Evolutionary conservation across 1,140 invertebrate genomes (phyloP).

Genomic region (Drosophila erecta): DNA sequence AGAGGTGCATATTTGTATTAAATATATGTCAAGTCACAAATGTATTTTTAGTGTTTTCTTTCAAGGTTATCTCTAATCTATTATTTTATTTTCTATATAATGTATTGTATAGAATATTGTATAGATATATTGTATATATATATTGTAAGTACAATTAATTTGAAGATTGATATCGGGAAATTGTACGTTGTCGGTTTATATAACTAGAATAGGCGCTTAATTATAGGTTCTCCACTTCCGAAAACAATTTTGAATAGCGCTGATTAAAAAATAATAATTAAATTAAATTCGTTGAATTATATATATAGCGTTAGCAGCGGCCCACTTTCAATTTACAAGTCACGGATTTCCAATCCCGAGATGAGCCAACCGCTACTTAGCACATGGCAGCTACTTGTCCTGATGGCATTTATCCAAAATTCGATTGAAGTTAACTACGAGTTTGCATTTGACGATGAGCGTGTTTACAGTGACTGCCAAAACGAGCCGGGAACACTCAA

Average conservation of each 20-base stretch:
- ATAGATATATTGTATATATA: too few species aligned
- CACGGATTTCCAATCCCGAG: background rate
- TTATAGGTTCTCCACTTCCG: background rate
- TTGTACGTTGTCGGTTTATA: background rate
- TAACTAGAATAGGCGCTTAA: background rate
- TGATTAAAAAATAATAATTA: background rate
- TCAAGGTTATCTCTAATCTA: too few species aligned
- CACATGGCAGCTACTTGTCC: background rate
- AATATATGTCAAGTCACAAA: too few species aligned
- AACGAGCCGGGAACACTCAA: background rate
- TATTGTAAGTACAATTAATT: too few species aligned
- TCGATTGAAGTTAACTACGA: background rate
- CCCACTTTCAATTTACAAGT: background rate
- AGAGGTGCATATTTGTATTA: too few species aligned
- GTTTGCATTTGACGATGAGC: background rate
- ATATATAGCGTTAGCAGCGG: background rate
- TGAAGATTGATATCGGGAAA: too few species aligned
- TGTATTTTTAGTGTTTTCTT: too few species aligned
- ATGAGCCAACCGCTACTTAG: background rate
- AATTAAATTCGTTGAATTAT: background rate
- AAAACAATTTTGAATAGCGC: background rate
- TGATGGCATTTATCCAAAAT: background rate
- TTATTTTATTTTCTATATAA: too few species aligned
- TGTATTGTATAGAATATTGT: too few species aligned
- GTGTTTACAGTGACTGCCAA: background rate